These are phyloP conservation scores for Agrypnia vestita DNA, from an alignment of 1,140 invertebrate species.

Conservation along the genomic window DNA sequence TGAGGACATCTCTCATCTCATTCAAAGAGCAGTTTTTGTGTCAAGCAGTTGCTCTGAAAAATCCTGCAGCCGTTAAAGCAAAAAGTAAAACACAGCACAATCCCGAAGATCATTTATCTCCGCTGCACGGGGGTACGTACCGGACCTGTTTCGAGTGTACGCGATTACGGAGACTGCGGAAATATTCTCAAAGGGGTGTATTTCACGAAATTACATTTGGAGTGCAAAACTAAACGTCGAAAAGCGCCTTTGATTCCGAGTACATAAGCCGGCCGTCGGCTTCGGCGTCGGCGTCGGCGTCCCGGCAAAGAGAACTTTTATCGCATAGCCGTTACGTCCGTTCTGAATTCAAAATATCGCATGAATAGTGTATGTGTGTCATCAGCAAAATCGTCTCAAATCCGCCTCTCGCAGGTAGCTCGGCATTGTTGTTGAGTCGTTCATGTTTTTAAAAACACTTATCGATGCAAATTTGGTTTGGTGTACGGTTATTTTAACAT, in stretches of 20 bases:
- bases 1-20: too few species aligned
- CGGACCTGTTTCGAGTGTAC: not conserved
- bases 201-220: conserved; percentile 34
- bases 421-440: too few species aligned
- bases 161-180: not conserved
- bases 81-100: not conserved
- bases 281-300: too few species aligned
- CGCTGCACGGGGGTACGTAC: not conserved
- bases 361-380: conserved; percentile 23
- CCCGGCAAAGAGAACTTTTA: not conserved
- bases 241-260: conserved; percentile 39
- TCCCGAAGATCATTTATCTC: conserved; percentile 18
- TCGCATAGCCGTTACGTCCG: conserved; percentile 3
- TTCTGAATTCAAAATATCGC: conserved; percentile 26
- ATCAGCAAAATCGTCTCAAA: not conserved
- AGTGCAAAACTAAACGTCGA: conserved; percentile 47
- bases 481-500: too few species aligned
- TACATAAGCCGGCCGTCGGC: not conserved
- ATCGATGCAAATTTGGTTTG: too few species aligned
- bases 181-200: conserved; percentile 36
- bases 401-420: too few species aligned
- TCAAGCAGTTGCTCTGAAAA: conserved; percentile 26
- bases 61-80: conserved; percentile 11
- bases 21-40: not conserved
- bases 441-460: too few species aligned